Base-by-base conservation (phyloP, 2,888 invertebrate genomes). In the Dryadula phaetusa region DNA sequence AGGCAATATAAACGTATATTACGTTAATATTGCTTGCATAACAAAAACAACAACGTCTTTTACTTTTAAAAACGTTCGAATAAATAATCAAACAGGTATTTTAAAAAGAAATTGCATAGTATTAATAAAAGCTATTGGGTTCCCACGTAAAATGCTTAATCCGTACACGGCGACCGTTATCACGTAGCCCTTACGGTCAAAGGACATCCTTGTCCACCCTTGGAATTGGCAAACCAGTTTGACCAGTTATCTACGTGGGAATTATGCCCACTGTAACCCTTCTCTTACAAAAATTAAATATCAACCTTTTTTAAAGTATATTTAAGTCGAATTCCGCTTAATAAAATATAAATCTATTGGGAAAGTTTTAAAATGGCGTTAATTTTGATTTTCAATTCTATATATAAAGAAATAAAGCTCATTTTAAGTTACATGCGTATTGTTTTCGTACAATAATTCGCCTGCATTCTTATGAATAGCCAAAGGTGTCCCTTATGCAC, bases 201-300 rank as follows among this genome's bases (percentile, higher is more conserved):
- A 80, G 78, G 77, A 74, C 58, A 60, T 53, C 66, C 67, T 61
- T 76, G 82, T 82, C 82, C 82, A 82, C 83, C 84, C 83, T 80
- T 70, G 70, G 70, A 67, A 65, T 72, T 73, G 74, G 61, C 66
- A 83, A 90, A 90, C 90, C 82, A 77, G 90, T 89, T 82, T 88
- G 86, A 90, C 90, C 88, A 85, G 86, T 85, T 86, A 52, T 28
- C 40, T 69, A 74, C 84, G 85, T 90, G 90, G 86, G 89, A 90
- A 90, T 80, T 77, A 77, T 86, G 86, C 84, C 88, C 87, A 86
- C 78, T 82, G 72, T 63, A 42, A 32, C 18, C 14, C 37, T 62
- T 62, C 3, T n/a, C n/a, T n/a, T 28, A 16, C 0, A 28, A 16
- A 16, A 12, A 28, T 8, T 3, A 4, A 52, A 28, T 28, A 28